Evolutionary conservation across 1,140 invertebrate genomes (phyloP), one percentile per base, ranked within the genome.

Genomic region (Nymphalis io): DNA sequence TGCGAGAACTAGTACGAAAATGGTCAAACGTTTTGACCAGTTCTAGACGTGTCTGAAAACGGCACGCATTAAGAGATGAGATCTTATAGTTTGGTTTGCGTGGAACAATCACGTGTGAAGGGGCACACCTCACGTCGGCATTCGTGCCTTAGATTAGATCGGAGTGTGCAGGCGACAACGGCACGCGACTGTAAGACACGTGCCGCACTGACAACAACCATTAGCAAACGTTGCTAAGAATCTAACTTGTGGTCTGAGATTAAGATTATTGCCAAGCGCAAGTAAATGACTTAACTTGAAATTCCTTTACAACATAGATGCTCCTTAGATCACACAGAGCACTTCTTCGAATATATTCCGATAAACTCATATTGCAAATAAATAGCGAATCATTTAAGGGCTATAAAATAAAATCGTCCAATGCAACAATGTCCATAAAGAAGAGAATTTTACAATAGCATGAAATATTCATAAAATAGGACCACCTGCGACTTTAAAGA

Each of bases 131-230:
- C 82, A 81, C 81, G 85, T 87, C 79, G 75, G 79, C 80, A 73
- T 83, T 88, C 87, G 89, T 89, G 87, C 79, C 62, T 61, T 69
- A 84, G 87, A 91, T 89, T 79, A 80, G 60, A 91, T 90, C 88
- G 67, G 8, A 42, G 42, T 60, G 75, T 72, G 73, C 79, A 67
- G 73, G 67, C 77, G 73, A 79, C 81, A 75, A 63, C 76, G 87
- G 85, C 89, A 91, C 89, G 87, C 87, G 89, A 89, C 87, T 79
- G 72, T 58, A 48, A 70, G 76, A 80, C 83, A 85, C 84, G 83
- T 85, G 86, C 82, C 84, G 78, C 71, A 61, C 73, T 74, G 58
- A 72, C 74, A 58, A 72, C 79, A 63, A 70, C 76, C 79, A 80
- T 83, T 82, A 84, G 72, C 70, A 71, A 74, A 70, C 53, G 55